A percentile compares a stretch with the other conserved stretches of the same genome.
phyloP scores from a whole-genome alignment of 2,797 vertebrate species.

The Hypotaenidia okinawae region DNA sequence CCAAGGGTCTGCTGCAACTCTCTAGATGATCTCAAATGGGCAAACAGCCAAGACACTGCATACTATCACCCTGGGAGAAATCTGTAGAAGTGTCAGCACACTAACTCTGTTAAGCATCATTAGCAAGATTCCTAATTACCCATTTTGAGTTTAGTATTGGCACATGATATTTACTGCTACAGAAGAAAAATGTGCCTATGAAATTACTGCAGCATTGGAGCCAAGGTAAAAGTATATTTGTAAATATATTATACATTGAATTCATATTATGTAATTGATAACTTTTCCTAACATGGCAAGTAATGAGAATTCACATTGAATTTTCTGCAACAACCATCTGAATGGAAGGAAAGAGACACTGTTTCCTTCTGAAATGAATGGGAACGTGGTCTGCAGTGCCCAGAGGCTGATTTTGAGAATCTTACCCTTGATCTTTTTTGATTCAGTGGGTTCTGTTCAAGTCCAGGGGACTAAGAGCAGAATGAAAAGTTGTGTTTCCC shows the following conservation, averaged over 20 bases:
- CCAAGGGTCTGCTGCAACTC: not conserved
- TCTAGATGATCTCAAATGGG: not conserved
- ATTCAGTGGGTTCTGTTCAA: conserved; percentile 13
- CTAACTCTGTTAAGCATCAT: not conserved
- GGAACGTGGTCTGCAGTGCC: not conserved
- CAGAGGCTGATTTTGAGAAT: not conserved
- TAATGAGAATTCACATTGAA: not conserved
- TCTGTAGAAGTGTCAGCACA: not conserved
- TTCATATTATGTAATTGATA: not conserved
- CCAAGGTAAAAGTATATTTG: not conserved
- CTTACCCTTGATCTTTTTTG: conserved; percentile 20
- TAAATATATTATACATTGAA: not conserved
- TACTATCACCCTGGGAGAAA: not conserved
- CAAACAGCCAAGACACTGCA: not conserved
- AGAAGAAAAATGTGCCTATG: not conserved
- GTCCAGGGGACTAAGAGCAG: not conserved
- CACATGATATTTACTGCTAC: not conserved
- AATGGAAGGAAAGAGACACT: not conserved
- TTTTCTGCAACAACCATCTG: not conserved
- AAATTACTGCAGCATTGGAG: not conserved
- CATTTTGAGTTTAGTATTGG: not conserved
- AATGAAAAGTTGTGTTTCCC: not conserved
- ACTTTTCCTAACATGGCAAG: not conserved
- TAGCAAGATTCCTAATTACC: not conserved
- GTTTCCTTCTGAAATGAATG: not conserved